These are phyloP conservation scores for Notoglanidium macrostoma DNA, from an alignment of 2,797 vertebrate genomes.

Conservation along the genomic window DNA sequence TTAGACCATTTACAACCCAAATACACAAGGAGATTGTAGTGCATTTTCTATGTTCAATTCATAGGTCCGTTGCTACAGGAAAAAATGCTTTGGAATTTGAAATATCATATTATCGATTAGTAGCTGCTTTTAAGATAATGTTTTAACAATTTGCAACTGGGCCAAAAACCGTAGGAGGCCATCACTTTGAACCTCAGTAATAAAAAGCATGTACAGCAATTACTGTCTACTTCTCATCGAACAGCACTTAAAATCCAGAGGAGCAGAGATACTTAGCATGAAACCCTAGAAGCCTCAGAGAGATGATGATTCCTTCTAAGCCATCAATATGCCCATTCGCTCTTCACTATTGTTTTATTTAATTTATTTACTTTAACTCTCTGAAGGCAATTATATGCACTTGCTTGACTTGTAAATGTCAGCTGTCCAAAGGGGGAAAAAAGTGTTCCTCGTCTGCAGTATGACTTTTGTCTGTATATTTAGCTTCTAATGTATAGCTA, in stretches of 20 bases:
- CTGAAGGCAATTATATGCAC: conserved; percentile 29
- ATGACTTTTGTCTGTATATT: conserved; percentile 5
- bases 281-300: conserved; percentile 46
- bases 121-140: conserved; percentile 51
- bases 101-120: conserved; percentile 53
- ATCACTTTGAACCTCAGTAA: conserved; percentile 34
- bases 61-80: conserved; percentile 10
- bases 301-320: conserved; percentile 30
- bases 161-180: conserved; percentile 29
- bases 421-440: background rate
- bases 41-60: conserved; percentile 43
- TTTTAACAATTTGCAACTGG: conserved; percentile 49
- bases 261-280: conserved; percentile 29
- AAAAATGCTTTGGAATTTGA: conserved; percentile 45
- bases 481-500: conserved; percentile 22
- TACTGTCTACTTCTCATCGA: conserved; percentile 45
- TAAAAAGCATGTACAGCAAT: conserved; percentile 48
- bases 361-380: conserved; percentile 46
- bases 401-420: conserved; percentile 45
- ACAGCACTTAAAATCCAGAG: conserved; percentile 39
- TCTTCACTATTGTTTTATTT: conserved; percentile 27
- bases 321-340: conserved; percentile 29
- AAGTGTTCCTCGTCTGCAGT: background rate
- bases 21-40: conserved; percentile 36
- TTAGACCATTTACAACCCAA: conserved; percentile 34